Conservation (phyloP, 2,113 vertebrate genomes). For the Tragelaphus imberbis region DNA sequence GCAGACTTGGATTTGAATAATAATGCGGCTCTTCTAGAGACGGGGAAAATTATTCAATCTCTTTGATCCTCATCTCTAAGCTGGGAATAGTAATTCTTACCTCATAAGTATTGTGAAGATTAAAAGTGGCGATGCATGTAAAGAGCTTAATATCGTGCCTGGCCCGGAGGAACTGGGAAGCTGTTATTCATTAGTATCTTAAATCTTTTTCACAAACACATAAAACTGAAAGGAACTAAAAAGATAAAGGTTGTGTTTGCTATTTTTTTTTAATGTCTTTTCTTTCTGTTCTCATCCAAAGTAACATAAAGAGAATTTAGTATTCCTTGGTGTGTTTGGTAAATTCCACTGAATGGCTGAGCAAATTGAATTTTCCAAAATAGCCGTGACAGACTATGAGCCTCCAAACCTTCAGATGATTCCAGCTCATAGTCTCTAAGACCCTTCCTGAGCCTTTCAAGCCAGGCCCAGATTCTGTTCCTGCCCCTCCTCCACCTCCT, state of each 20-base stretch:
- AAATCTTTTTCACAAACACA: background rate
- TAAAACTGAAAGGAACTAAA: background rate
- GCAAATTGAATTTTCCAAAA: background rate
- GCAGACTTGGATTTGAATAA: background rate
- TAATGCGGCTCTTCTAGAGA: background rate
- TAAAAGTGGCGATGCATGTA: background rate
- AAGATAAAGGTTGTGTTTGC: background rate
- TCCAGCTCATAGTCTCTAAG: background rate
- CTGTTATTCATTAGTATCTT: background rate
- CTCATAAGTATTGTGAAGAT: background rate
- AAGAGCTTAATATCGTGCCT: background rate
- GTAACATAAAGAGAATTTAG: background rate
- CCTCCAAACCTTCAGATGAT: background rate
- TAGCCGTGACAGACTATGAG: background rate
- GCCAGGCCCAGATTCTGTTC: background rate
- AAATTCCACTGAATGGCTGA: background rate
- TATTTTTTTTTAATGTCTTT: background rate
- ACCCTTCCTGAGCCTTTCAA: background rate
- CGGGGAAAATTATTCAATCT: background rate
- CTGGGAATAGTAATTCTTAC: background rate
- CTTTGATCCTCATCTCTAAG: background rate
- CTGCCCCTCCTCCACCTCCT: too few relatives aligned
- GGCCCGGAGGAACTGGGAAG: background rate
- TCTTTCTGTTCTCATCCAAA: background rate
- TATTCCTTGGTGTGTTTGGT: background rate